Evolutionary conservation across 2,113 vertebrate genomes (phyloP).

Genomic region (Oryzias woworae): DNA sequence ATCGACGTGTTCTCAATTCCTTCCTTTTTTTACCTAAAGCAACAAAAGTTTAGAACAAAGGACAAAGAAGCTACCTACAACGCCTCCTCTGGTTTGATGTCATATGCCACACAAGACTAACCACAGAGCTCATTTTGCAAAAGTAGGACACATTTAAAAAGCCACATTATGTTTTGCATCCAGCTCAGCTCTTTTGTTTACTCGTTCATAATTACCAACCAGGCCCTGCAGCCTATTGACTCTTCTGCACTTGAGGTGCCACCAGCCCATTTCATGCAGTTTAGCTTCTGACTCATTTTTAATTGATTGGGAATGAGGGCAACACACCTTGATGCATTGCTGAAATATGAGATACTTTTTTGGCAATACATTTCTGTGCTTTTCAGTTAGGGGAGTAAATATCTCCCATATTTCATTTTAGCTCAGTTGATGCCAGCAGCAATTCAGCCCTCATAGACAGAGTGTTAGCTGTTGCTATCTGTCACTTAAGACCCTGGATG

Average conservation of each 20-base stretch:
- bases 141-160: conserved; percentile 73
- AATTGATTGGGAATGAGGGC: conserved; percentile 83
- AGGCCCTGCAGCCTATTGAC: conserved; percentile 39
- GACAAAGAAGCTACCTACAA: too few relatives aligned
- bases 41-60: too few relatives aligned
- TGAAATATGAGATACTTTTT: conserved; percentile 69
- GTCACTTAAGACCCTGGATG: conserved; percentile 69
- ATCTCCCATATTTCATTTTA: conserved; percentile 80
- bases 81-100: too few relatives aligned
- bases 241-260: conserved; percentile 26
- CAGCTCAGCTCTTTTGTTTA: conserved; percentile 57
- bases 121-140: conserved; percentile 49
- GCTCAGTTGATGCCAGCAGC: conserved; percentile 64
- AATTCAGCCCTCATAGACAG: conserved; percentile 51
- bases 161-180: conserved; percentile 52
- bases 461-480: conserved; percentile 56
- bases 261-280: conserved; percentile 64
- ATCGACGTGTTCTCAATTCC: too few relatives aligned
- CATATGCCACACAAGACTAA: not conserved
- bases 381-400: conserved; percentile 77
- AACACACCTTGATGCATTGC: conserved; percentile 76
- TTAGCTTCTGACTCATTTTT: conserved; percentile 83
- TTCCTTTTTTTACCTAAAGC: too few relatives aligned
- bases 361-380: conserved; percentile 77
- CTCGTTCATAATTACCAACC: conserved; percentile 45